Base-by-base conservation (phyloP, 2,888 invertebrate species). In the Epistrophe grossulariae region DNA sequence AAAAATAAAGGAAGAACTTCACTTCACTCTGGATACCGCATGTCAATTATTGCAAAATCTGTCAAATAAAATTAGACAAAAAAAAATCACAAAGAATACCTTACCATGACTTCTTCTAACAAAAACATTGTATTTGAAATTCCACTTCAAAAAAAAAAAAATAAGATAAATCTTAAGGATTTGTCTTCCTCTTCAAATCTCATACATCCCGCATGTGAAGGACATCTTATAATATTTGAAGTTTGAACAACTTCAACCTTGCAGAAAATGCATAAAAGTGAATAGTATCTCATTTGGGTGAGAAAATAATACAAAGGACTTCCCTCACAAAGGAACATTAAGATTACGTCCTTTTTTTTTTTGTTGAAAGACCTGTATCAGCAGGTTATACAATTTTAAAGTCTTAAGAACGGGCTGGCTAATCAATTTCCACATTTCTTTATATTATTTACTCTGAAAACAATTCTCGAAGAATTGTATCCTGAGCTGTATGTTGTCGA, bases 1-100 rank as follows among this genome's bases (percentile, higher is more conserved):
- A 45, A 35, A 15, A 52, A 17, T 40, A 52, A 10, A 4, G 3
- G 9, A 35, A 24, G 6, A 15, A 43, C 66, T 66, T 66, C 24
- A 24, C 79, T 68, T 68, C 80, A 78, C 48, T 48, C 64, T 72
- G 48, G 59, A 62, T 74, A 74, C 83, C 83, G 68, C 55, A 79
- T 79, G 73, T 79, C 73, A 83, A 79, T 83, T 79, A 83, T 79
- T 73, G 79, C 78, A 74, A 83, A 70, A 17, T 70, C 52, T 74
- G 70, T 57, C 68, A 76, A 74, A 45, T 45, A 71, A 52, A 52
- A 50, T 55, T 55, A 7, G 48, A 48, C 0, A 9, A 48, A 52
- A 50, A 64, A 43, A 62, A 59, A 24, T 24, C n/a, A 4, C 38
- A 45, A 68, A 68, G 55, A 83, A 78, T 78, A 57, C 79, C 73